These are phyloP conservation scores for Zaprionus capensis DNA, from an alignment of 1,140 invertebrate species.

Conservation along the genomic window DNA sequence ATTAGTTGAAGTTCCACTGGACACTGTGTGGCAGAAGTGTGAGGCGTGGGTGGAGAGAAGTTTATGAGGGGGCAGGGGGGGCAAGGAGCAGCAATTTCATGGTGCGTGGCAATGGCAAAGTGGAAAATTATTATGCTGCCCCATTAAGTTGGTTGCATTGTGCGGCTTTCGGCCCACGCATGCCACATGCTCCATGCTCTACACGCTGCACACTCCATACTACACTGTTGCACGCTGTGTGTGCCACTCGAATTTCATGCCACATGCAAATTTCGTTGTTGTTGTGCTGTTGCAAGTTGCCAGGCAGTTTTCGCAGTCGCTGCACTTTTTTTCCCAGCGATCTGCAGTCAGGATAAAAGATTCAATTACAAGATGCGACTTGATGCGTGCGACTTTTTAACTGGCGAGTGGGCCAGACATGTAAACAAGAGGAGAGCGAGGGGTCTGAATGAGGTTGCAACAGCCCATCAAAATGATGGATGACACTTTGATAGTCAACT, in stretches of 20 bases:
- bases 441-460: slow-evolving; percentile 36
- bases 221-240: slow-evolving; percentile 8
- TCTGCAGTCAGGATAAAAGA: slow-evolving; percentile 69
- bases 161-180: slow-evolving; percentile 64
- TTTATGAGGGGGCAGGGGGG: neutral
- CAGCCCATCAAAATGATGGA: slow-evolving; percentile 77
- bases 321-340: slow-evolving; percentile 61
- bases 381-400: slow-evolving; percentile 65
- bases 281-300: slow-evolving; percentile 2
- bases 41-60: neutral
- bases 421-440: slow-evolving; percentile 57
- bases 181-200: slow-evolving; percentile 38
- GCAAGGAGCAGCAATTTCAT: slow-evolving; percentile 46
- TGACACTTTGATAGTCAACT: slow-evolving; percentile 74
- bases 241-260: slow-evolving; percentile 38
- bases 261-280: slow-evolving; percentile 28
- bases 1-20: slow-evolving; percentile 65
- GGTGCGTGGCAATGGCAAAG: slow-evolving; percentile 59
- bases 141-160: slow-evolving; percentile 71
- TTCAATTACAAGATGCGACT: slow-evolving; percentile 70
- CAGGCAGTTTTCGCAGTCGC: slow-evolving; percentile 37
- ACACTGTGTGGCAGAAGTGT: neutral
- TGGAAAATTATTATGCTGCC: slow-evolving; percentile 77
- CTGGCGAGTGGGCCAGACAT: slow-evolving; percentile 60
- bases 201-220: slow-evolving; percentile 19